Conservation (phyloP, 2,888 invertebrate species). For the Apodemia duryi region DNA sequence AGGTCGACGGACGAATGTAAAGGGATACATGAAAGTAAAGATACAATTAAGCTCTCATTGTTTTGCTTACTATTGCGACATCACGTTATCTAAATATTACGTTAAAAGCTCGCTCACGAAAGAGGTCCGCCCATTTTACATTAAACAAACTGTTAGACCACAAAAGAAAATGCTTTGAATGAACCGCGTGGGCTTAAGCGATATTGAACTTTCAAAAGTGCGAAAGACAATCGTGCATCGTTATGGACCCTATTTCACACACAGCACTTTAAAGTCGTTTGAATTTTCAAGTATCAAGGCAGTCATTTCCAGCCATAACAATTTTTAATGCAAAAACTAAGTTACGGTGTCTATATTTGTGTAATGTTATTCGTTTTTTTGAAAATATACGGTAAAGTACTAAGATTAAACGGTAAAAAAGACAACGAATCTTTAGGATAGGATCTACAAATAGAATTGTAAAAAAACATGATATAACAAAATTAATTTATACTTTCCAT, state of each 20-base stretch:
- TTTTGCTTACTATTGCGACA: slow-evolving; percentile 63
- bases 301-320: no score
- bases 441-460: no score
- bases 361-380: no score
- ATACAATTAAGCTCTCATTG: slow-evolving; percentile 71
- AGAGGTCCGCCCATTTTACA: slow-evolving; percentile 45
- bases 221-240: slow-evolving; percentile 38
- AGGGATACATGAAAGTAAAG: slow-evolving; percentile 49
- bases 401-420: no score
- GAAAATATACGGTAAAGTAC: no score
- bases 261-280: slow-evolving; percentile 15
- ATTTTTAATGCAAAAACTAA: no score
- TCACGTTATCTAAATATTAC: slow-evolving; percentile 59
- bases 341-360: no score
- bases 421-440: no score
- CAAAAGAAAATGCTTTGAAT: slow-evolving; percentile 18
- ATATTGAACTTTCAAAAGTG: slow-evolving; percentile 52
- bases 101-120: slow-evolving; percentile 45
- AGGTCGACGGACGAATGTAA: slow-evolving; percentile 53
- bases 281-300: no score
- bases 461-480: no score
- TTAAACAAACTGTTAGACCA: slow-evolving; percentile 42
- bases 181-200: slow-evolving; percentile 27
- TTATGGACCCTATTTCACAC: slow-evolving; percentile 10
- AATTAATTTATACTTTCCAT: no score